These are phyloP conservation scores for Oryzias sinensis DNA, from an alignment of 2,797 vertebrate genomes.

Conservation along the genomic window DNA sequence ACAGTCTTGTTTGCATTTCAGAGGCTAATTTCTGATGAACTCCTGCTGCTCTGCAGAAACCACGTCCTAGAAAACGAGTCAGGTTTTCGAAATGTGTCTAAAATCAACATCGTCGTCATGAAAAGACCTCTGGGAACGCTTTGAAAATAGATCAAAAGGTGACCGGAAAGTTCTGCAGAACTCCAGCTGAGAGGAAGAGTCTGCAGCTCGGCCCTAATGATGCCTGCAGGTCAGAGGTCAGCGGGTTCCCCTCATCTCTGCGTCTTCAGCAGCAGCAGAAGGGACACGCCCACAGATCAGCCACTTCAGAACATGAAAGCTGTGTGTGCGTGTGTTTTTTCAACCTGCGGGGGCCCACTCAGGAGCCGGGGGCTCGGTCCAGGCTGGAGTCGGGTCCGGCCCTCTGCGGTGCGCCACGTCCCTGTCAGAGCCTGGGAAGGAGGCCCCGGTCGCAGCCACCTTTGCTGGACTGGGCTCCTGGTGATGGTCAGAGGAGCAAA, in stretches of 20 bases:
- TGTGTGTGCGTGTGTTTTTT: constrained; percentile 14
- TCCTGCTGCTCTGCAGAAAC: no score
- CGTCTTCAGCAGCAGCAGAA: no score
- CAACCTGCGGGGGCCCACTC: constrained; percentile 58
- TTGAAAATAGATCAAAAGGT: background rate
- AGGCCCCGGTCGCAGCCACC: constrained; percentile 60
- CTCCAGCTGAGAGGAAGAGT: constrained; percentile 9
- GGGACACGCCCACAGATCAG: no score
- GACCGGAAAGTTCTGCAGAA: background rate
- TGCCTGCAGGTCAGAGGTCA: constrained; percentile 31
- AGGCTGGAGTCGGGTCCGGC: constrained; percentile 37
- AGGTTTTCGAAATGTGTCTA: no score
- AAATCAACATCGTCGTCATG: no score
- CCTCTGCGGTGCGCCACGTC: constrained; percentile 45
- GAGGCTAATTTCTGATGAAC: no score
- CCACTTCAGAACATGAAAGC: background rate
- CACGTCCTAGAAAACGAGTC: no score
- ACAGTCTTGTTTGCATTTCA: no score
- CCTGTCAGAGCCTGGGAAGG: constrained; percentile 31
- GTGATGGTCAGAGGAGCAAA: background rate
- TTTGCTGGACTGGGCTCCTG: constrained; percentile 75
- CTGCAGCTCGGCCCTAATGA: constrained; percentile 28
- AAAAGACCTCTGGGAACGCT: no score
- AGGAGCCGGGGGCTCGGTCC: constrained; percentile 40
- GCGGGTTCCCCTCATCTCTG: constrained; percentile 2